These are phyloP conservation scores for Cephus nigrinus DNA, from an alignment of 2,888 invertebrate species.

Conservation along the genomic window DNA sequence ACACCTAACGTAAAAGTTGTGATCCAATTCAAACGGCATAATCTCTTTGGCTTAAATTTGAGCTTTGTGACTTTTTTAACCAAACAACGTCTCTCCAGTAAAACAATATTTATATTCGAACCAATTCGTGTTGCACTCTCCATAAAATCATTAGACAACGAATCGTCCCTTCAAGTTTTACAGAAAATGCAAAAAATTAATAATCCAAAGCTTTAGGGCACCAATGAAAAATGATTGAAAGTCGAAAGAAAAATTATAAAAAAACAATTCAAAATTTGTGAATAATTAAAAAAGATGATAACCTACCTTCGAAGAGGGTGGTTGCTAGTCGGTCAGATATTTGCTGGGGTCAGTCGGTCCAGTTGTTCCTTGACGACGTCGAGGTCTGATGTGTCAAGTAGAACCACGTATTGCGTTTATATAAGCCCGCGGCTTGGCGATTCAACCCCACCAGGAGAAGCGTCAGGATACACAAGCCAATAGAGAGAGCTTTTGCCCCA, in stretches of 20 bases:
- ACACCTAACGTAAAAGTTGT: neutral
- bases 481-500: neutral
- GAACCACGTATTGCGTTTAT: constrained; percentile 53
- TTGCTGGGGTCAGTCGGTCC: neutral
- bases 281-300: neutral
- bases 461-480: neutral
- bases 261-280: neutral
- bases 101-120: neutral
- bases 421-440: constrained; percentile 48
- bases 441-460: constrained; percentile 6
- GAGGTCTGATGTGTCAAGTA: constrained; percentile 47
- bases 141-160: neutral
- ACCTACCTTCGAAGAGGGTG: neutral
- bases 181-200: too few species aligned
- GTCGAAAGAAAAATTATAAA: neutral
- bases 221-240: neutral
- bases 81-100: neutral
- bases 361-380: constrained; percentile 21
- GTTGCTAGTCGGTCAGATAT: neutral
- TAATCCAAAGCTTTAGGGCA: neutral
- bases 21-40: neutral
- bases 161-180: neutral
- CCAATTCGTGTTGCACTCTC: neutral
- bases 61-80: neutral
- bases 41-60: neutral